Evolutionary conservation across 1,140 invertebrate species (phyloP).

Genomic region (Andricus grossulariae): DNA sequence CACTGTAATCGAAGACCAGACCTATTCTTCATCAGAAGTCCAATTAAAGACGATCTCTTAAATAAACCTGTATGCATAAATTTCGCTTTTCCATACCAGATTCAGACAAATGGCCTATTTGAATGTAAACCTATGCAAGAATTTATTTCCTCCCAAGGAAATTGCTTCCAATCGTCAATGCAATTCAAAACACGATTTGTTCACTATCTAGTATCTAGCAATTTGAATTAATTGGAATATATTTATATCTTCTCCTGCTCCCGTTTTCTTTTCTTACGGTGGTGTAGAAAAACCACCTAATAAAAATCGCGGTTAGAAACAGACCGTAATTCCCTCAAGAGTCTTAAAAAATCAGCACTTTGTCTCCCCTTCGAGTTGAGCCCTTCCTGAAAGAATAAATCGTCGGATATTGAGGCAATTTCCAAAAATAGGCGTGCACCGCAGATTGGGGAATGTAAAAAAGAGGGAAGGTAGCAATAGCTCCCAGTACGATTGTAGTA

Average conservation of each 20-base stretch:
- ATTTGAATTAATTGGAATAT: not conserved
- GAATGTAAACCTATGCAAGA: not conserved
- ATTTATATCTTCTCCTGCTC: too few relatives aligned
- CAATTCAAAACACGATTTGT: slow-evolving; percentile 5
- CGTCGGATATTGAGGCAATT: slow-evolving; percentile 49
- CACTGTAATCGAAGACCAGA: not conserved
- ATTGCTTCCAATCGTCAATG: slow-evolving; percentile 1
- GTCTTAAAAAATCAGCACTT: too few relatives aligned
- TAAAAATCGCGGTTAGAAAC: too few relatives aligned
- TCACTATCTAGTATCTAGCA: not conserved
- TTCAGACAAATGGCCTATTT: not conserved
- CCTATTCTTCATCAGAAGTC: not conserved
- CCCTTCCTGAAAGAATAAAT: slow-evolving; percentile 38
- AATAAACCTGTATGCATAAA: not conserved
- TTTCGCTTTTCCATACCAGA: not conserved
- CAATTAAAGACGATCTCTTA: not conserved
- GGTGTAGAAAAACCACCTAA: too few relatives aligned
- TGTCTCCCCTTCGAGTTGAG: too few relatives aligned
- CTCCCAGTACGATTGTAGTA: slow-evolving; percentile 62
- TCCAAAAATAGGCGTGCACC: slow-evolving; percentile 48
- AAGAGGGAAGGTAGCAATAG: slow-evolving; percentile 57
- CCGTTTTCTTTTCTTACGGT: too few relatives aligned
- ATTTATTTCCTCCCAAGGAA: slow-evolving; percentile 5
- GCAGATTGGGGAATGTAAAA: slow-evolving; percentile 45
- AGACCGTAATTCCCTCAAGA: too few relatives aligned